Conservation (phyloP, 2,888 invertebrate species). For the Dicycla oo region DNA sequence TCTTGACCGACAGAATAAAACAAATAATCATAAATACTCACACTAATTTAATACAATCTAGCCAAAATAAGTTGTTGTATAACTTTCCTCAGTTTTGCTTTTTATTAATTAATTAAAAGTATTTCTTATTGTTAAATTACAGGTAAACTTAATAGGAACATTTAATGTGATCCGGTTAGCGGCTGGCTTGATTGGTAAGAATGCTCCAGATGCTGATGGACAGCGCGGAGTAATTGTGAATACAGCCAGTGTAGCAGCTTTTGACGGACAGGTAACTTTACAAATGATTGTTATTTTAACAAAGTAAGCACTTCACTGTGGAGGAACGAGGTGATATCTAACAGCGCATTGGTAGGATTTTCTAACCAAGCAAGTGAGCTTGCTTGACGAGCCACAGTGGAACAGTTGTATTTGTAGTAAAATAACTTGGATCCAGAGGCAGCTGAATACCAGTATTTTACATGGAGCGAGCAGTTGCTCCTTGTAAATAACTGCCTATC, state of each 20-base stretch:
- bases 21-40: not conserved
- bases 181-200: slow-evolving; percentile 95
- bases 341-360: not conserved
- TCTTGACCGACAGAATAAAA: not conserved
- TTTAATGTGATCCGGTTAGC: slow-evolving; percentile 98
- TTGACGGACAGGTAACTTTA: slow-evolving; percentile 93
- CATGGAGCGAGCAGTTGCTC: not conserved
- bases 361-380: not conserved
- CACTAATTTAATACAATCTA: not conserved
- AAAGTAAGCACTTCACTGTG: not conserved
- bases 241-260: slow-evolving; percentile 99
- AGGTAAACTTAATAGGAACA: slow-evolving; percentile 97
- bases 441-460: not conserved
- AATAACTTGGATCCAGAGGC: not conserved
- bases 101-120: not conserved
- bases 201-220: slow-evolving; percentile 95
- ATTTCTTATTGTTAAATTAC: slow-evolving; percentile 59
- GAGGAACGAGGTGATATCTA: not conserved
- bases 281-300: not conserved
- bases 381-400: not conserved
- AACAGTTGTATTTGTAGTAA: not conserved
- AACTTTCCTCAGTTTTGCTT: not conserved
- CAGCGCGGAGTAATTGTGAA: slow-evolving; percentile 98
- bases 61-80: not conserved
- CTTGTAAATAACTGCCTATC: not conserved